Percentiles rank a stretch among this genome's conserved stretches.
Evolutionary conservation across 2,888 invertebrate species (phyloP).

Genomic region (Stegana nigrithorax): DNA sequence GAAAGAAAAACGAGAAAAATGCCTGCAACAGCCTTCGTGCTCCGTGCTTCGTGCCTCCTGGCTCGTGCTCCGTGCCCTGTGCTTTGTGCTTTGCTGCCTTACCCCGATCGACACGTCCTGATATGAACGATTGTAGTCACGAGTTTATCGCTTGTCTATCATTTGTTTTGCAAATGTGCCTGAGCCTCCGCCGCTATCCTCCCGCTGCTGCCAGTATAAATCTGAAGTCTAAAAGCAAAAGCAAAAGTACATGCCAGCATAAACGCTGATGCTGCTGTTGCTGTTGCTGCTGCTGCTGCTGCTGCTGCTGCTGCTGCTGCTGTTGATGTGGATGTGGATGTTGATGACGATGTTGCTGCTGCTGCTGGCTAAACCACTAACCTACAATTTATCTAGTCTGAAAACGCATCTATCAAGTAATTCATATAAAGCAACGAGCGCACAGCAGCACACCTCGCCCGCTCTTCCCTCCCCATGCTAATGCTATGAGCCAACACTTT

Average conservation of each 20-base stretch:
- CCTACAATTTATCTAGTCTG: constrained; percentile 15
- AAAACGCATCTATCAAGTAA: constrained; percentile 14
- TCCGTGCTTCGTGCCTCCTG: neutral
- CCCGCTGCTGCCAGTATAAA: neutral
- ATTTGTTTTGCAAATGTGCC: constrained; percentile 21
- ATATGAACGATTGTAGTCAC: constrained; percentile 23
- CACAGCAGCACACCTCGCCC: too few relatives aligned
- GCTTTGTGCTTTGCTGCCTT: neutral
- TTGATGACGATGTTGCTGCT: too few relatives aligned
- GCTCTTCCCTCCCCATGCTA: too few relatives aligned
- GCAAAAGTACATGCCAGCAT: neutral
- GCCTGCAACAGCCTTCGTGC: neutral
- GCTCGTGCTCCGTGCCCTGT: neutral
- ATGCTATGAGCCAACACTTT: too few relatives aligned
- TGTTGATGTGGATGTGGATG: too few relatives aligned
- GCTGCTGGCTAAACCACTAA: constrained; percentile 8
- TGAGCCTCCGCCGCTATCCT: neutral
- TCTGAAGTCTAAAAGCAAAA: neutral
- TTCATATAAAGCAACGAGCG: constrained; percentile 8
- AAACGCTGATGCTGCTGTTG: too few relatives aligned
- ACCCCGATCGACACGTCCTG: neutral
- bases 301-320: neutral
- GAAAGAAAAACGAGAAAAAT: neutral
- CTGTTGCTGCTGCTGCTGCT: neutral
- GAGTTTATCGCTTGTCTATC: constrained; percentile 19